Conservation (phyloP, 2,888 invertebrate species). For the Stramonita haemastoma region DNA sequence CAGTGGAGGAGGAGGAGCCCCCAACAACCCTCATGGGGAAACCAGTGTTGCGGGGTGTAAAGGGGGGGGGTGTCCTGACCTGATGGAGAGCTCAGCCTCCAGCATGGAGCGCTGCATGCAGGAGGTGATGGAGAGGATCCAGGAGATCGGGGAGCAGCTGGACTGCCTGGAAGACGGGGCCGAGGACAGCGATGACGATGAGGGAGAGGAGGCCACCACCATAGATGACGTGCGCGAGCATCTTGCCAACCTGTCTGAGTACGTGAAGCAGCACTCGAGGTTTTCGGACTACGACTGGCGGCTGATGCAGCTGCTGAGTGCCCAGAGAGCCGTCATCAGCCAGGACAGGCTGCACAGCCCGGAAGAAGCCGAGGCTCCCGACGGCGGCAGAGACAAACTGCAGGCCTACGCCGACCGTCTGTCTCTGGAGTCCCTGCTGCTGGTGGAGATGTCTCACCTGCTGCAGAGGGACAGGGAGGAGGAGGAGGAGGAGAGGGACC, state of each 20-base stretch:
- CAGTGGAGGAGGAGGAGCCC: slow-evolving; percentile 14
- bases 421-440: slow-evolving; percentile 69
- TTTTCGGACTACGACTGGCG: slow-evolving; percentile 66
- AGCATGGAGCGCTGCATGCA: slow-evolving; percentile 62
- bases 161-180: slow-evolving; percentile 61
- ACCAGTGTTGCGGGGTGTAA: slow-evolving; percentile 31
- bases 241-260: slow-evolving; percentile 60
- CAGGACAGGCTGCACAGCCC: slow-evolving; percentile 48
- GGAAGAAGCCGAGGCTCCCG: slow-evolving; percentile 7
- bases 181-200: slow-evolving; percentile 66
- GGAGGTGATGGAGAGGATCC: slow-evolving; percentile 61
- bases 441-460: slow-evolving; percentile 69
- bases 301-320: slow-evolving; percentile 61
- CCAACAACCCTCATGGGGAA: not conserved
- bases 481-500: slow-evolving; percentile 54
- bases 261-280: slow-evolving; percentile 62
- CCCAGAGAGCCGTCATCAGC: slow-evolving; percentile 53
- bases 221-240: slow-evolving; percentile 63
- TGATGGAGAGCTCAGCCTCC: slow-evolving; percentile 28
- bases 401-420: slow-evolving; percentile 68
- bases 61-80: not conserved
- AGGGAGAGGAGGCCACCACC: slow-evolving; percentile 49
- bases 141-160: slow-evolving; percentile 53
- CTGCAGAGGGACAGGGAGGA: slow-evolving; percentile 62
- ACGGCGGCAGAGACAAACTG: slow-evolving; percentile 51